phyloP scores from a whole-genome alignment of 2,888 invertebrate genomes.

The Aquatica leii region DNA sequence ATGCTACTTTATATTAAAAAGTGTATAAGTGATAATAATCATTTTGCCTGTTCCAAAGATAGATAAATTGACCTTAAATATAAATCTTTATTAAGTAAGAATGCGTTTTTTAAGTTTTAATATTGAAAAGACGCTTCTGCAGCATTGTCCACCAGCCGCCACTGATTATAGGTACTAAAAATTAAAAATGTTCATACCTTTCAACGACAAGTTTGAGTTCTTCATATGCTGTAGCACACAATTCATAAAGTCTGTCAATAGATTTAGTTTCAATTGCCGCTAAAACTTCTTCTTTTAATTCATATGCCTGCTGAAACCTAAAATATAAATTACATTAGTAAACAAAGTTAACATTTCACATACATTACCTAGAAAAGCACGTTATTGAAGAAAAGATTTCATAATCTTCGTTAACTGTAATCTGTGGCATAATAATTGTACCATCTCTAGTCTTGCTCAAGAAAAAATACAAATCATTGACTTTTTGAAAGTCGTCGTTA shows the following conservation, averaged over 20 bases:
- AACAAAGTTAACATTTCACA: too few relatives aligned
- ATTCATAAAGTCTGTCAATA: conserved; percentile 14
- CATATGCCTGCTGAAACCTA: conserved; percentile 34
- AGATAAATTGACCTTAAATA: too few relatives aligned
- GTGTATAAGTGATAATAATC: too few relatives aligned
- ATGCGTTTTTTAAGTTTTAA: too few relatives aligned
- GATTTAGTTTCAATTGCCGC: conserved; percentile 27
- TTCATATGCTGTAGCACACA: conserved; percentile 22
- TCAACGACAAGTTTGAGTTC: conserved; percentile 25
- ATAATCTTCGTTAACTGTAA: conserved; percentile 40
- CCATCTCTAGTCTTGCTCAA: conserved; percentile 40
- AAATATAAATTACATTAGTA: conserved; percentile 10
- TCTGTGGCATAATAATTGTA: conserved; percentile 46
- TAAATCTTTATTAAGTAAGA: too few relatives aligned
- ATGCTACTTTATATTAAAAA: too few relatives aligned
- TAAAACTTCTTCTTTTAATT: conserved; percentile 27
- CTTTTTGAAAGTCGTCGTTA: conserved; percentile 43
- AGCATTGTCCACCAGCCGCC: too few relatives aligned
- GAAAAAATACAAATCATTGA: conserved; percentile 43
- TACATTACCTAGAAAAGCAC: conserved; percentile 47
- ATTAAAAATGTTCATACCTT: too few relatives aligned
- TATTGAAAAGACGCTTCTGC: too few relatives aligned
- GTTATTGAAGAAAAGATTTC: conserved; percentile 46
- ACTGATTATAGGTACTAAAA: too few relatives aligned
- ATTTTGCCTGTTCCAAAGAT: too few relatives aligned